Evolutionary conservation across 1,140 invertebrate genomes (phyloP).

Genomic region (Macrotrachela quadricornifera): DNA sequence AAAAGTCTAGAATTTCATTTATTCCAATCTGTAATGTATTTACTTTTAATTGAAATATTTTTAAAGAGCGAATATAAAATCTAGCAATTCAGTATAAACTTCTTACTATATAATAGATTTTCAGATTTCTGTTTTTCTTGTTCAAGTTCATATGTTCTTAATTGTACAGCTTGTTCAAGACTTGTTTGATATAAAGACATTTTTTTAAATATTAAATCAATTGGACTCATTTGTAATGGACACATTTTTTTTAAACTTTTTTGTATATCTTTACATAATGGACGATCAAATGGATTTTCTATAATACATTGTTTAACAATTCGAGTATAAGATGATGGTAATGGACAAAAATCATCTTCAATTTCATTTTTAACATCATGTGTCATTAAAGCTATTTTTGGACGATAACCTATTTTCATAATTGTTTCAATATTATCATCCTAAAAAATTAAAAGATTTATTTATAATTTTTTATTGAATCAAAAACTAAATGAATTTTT

Average conservation of each 20-base stretch:
- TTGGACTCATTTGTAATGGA: conserved; percentile 17
- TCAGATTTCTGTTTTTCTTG: conserved; percentile 19
- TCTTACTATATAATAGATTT: conserved; percentile 16
- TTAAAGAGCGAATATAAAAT: no score
- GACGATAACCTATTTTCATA: background rate
- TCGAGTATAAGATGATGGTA: conserved; percentile 2
- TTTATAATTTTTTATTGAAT: no score
- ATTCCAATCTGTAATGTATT: no score
- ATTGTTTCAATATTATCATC: background rate
- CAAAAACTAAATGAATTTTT: no score
- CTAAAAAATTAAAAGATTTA: background rate
- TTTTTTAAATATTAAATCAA: conserved; percentile 17
- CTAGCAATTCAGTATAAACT: background rate
- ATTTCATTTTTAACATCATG: background rate
- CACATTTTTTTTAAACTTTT: conserved; percentile 16
- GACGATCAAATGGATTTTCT: conserved; percentile 9
- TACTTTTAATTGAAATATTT: no score
- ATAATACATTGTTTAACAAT: conserved; percentile 14
- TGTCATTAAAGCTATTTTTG: background rate
- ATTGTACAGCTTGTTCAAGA: conserved; percentile 15
- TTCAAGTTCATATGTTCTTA: conserved; percentile 15
- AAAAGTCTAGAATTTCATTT: no score
- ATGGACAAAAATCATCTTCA: no score
- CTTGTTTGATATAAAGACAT: conserved; percentile 21
- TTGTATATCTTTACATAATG: conserved; percentile 15